A percentile compares a stretch with the other conserved stretches of the same genome.
Conservation (phyloP, 2,113 vertebrate species). For the Cynoglossus semilaevis region DNA sequence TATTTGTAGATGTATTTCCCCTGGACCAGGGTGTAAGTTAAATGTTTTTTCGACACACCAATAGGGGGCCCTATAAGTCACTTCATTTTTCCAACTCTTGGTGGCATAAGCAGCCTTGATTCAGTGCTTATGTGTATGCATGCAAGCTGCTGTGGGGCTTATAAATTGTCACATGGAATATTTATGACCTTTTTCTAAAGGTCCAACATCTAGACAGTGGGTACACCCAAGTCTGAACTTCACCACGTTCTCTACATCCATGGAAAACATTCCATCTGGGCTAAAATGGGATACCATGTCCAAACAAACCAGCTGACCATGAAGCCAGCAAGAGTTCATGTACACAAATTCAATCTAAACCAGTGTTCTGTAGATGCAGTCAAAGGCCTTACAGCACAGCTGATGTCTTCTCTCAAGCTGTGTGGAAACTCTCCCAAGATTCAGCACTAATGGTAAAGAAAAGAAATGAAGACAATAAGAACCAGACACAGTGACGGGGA, state of each 20-base stretch:
- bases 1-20: no score
- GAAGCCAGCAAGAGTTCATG: not conserved
- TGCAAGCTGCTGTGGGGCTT: no score
- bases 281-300: constrained; percentile 5
- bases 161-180: constrained; percentile 2
- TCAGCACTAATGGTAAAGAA: constrained; percentile 19
- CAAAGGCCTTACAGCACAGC: constrained; percentile 13
- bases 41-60: no score
- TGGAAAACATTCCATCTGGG: constrained; percentile 13
- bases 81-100: no score
- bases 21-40: no score
- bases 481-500: constrained; percentile 34
- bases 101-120: no score
- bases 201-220: constrained; percentile 21
- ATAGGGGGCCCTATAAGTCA: no score
- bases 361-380: constrained; percentile 10
- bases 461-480: constrained; percentile 31
- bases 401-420: constrained; percentile 20
- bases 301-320: constrained; percentile 12
- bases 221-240: constrained; percentile 16
- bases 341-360: constrained; percentile 1
- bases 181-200: constrained; percentile 23
- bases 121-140: no score
- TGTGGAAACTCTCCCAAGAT: constrained; percentile 9
- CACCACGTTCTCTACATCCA: constrained; percentile 11